phyloP scores from a whole-genome alignment of 1,140 invertebrate species.

The Homarus americanus region DNA sequence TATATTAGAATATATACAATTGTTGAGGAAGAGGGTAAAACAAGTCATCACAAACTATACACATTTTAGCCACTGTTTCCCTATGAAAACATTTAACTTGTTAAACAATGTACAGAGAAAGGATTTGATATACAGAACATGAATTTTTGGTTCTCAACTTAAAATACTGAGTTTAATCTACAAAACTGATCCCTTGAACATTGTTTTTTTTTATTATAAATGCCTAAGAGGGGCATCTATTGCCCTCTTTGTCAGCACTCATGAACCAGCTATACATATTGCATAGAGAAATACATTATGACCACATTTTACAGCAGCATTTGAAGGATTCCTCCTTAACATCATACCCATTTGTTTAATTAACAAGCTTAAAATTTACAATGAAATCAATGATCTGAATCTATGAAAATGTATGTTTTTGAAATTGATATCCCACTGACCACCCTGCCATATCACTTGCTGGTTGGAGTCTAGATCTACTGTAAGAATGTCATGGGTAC shows the following conservation, averaged over 20 bases:
- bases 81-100: neutral
- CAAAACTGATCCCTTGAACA: neutral
- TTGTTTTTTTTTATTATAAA: neutral
- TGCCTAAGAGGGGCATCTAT: neutral
- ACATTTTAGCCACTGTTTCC: neutral
- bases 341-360: neutral
- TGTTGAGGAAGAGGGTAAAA: neutral
- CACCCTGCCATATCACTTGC: neutral
- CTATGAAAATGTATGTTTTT: neutral
- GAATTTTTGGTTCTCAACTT: neutral
- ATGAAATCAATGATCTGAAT: neutral
- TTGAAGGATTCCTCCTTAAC: neutral
- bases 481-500: neutral
- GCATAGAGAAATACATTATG: conserved; percentile 16
- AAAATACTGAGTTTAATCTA: neutral
- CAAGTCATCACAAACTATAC: neutral
- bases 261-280: neutral
- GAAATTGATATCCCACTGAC: neutral
- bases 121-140: neutral
- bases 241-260: neutral
- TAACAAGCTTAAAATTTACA: neutral
- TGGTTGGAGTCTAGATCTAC: neutral
- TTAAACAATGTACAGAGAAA: neutral
- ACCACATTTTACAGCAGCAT: neutral
- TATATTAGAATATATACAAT: neutral